Base-by-base conservation (phyloP, 2,888 invertebrate species). In the Operophtera brumata region DNA sequence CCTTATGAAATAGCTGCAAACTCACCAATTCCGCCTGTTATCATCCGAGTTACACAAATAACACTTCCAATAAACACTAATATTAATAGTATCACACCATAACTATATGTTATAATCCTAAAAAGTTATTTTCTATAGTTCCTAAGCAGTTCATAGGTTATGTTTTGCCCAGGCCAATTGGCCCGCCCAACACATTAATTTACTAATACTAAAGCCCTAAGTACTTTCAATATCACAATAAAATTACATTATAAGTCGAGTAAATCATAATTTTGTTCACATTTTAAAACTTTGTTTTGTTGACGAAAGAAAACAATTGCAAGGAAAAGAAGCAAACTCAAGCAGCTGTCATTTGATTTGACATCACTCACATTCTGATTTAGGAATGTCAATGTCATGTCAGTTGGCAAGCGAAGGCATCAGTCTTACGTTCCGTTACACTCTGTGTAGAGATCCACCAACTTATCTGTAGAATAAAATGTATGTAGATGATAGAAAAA, bases 71-170 rank as follows among this genome's bases (percentile, higher is more conserved):
- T 20, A 20, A 20, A 30, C 30, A 30, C 30, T 30, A 3, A 8
- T 30, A 30, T 30, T 8, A 30, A 8, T 30, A 30, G 8, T 3
- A 20, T 20, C 20, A 20, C 4, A 20, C 30, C 3, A 30, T 9
- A 30, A 9, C 8, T 8, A 30, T 30, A 8, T 1, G 10, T 30
- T 2, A 9, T n/a, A n/a, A n/a, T 8, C 10, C 2, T 30, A 30
- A 10, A 30, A 30, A 30, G 30, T 30, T 9, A 30, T 30, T 30
- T 30, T 10, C 10, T 9, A 30, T 8, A 30, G 36, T 46, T 36
- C 36, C 36, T 35, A 36, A 46, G 37, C 46, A 46, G 12, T 36
- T 28, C 9, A 3, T 25, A 46, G 46, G 46, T 46, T 46, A 46
- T 28, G 10, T 12, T 46, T 11, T 13, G 25, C 34, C 20, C 35